phyloP scores from a whole-genome alignment of 1,140 invertebrate genomes.

The Bactericera cockerelli region DNA sequence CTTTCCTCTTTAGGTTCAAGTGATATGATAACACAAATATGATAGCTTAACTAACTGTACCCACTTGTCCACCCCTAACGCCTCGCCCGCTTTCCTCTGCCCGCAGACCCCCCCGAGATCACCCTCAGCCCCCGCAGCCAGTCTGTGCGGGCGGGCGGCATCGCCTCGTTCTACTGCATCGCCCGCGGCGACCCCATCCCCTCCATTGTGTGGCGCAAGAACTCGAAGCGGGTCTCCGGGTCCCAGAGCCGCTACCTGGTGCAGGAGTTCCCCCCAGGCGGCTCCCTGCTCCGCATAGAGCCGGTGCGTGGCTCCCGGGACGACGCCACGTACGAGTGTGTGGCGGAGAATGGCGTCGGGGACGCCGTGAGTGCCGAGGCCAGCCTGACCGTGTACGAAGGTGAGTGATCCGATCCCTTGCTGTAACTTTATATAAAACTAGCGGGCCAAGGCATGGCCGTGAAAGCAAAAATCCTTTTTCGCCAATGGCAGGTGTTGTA shows the following conservation, averaged over 20 bases:
- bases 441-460: no score
- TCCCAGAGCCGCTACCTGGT: conserved; percentile 58
- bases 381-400: conserved; percentile 70
- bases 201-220: conserved; percentile 79
- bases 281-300: conserved; percentile 76
- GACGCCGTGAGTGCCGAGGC: conserved; percentile 82
- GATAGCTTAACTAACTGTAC: no score
- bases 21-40: no score
- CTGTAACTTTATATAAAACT: no score
- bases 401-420: conserved; percentile 44
- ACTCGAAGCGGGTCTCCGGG: conserved; percentile 62
- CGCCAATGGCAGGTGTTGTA: no score
- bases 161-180: conserved; percentile 87
- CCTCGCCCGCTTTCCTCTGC: conserved; percentile 27
- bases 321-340: conserved; percentile 84
- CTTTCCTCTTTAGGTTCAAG: no score
- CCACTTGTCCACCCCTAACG: conserved; percentile 19
- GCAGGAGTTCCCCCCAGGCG: conserved; percentile 41
- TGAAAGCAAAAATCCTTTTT: no score
- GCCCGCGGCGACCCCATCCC: conserved; percentile 78
- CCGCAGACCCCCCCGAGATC: conserved; percentile 79
- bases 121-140: conserved; percentile 69
- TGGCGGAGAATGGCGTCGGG: conserved; percentile 90
- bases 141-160: conserved; percentile 72
- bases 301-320: conserved; percentile 67